These are phyloP conservation scores for Leptosomus discolor DNA, from an alignment of 2,113 vertebrate genomes.

Conservation along the genomic window DNA sequence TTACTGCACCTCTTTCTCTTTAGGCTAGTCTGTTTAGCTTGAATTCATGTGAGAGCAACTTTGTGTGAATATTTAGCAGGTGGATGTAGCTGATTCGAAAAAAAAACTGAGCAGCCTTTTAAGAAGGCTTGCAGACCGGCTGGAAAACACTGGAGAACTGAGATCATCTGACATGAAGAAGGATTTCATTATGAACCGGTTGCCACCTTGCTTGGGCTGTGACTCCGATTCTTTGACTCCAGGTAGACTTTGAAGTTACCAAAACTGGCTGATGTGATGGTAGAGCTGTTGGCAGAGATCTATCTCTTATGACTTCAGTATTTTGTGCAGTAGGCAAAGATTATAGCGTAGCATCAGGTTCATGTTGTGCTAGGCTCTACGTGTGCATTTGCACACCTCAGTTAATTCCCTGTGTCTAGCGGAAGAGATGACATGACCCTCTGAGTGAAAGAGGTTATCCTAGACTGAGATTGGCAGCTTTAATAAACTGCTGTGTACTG, in stretches of 20 bases:
- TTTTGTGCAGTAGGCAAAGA: background rate
- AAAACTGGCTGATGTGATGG: background rate
- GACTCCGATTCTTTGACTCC: slow-evolving; percentile 58
- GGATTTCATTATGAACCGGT: slow-evolving; percentile 83
- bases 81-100: slow-evolving; percentile 11
- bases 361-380: fast-evolving
- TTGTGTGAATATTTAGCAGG: slow-evolving; percentile 64
- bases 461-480: background rate
- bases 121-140: slow-evolving; percentile 75
- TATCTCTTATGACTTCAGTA: background rate
- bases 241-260: slow-evolving; percentile 51
- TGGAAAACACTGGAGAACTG: slow-evolving; percentile 72
- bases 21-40: background rate
- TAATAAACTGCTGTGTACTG: background rate
- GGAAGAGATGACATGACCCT: fast-evolving
- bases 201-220: slow-evolving; percentile 77
- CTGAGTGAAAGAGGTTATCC: background rate
- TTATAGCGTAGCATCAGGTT: background rate
- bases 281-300: background rate
- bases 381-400: background rate
- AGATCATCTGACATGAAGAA: slow-evolving; percentile 84
- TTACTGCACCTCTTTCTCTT: background rate
- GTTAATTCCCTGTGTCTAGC: background rate
- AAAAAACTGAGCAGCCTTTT: slow-evolving; percentile 73
- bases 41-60: background rate